phyloP scores from a whole-genome alignment of 2,888 invertebrate genomes.

The Macrosiphum euphorbiae region DNA sequence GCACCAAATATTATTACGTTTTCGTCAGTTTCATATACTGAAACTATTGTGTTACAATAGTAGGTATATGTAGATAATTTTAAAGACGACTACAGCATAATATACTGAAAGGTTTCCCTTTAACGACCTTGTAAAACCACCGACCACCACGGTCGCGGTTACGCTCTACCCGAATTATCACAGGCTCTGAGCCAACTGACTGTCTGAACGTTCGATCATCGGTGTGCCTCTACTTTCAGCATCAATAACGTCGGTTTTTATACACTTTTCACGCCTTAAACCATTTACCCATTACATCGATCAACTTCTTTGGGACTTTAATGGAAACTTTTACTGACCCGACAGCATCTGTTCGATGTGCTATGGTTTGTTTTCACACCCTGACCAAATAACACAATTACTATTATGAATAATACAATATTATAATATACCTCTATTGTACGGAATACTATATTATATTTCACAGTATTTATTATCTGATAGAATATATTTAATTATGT shows the following conservation, averaged over 20 bases:
- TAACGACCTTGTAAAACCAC: background rate
- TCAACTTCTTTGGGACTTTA: background rate
- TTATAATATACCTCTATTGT: background rate
- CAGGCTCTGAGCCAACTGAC: background rate
- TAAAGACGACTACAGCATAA: background rate
- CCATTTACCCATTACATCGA: background rate
- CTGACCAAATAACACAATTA: background rate
- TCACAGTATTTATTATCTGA: background rate
- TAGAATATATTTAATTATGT: background rate
- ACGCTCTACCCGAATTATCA: background rate
- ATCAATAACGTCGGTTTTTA: background rate
- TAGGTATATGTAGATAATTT: background rate
- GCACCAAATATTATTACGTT: background rate
- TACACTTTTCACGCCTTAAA: background rate
- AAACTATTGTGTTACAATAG: background rate
- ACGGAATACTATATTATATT: background rate
- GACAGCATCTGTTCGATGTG: background rate
- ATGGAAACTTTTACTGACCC: background rate
- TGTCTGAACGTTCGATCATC: slow-evolving; percentile 3
- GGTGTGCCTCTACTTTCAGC: background rate
- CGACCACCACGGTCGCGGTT: background rate
- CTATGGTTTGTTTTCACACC: background rate
- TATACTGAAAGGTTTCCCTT: background rate
- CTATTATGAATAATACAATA: background rate
- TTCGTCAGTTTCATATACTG: background rate